These are phyloP conservation scores for Ladona fulva DNA, from an alignment of 1,140 invertebrate species.

Conservation along the genomic window DNA sequence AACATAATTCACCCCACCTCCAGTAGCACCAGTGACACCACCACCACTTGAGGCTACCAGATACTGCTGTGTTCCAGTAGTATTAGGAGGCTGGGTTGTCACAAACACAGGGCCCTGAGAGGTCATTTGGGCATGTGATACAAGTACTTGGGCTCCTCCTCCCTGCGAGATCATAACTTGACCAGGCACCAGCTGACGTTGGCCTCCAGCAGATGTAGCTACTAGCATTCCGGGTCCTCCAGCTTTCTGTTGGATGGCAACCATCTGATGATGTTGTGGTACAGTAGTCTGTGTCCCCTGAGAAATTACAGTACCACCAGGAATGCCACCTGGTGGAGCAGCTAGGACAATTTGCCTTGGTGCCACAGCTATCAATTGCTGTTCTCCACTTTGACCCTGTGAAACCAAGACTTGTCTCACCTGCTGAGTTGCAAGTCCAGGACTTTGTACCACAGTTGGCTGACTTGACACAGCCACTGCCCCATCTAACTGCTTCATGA, in stretches of 20 bases:
- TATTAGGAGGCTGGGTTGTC: conserved; percentile 8
- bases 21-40: conserved; percentile 36
- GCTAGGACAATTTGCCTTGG: conserved; percentile 11
- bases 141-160: not conserved
- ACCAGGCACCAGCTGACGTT: conserved; percentile 13
- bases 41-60: conserved; percentile 39
- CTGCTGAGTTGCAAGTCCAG: not conserved
- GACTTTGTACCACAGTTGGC: not conserved
- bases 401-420: conserved; percentile 12
- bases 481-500: conserved; percentile 27
- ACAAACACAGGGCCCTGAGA: conserved; percentile 14
- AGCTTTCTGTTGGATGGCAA: conserved; percentile 35
- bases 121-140: conserved; percentile 14
- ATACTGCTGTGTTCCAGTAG: conserved; percentile 33
- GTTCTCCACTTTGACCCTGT: conserved; percentile 14
- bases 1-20: conserved; percentile 40
- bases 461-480: conserved; percentile 8
- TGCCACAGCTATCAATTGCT: conserved; percentile 13
- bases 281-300: conserved; percentile 24
- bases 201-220: not conserved
- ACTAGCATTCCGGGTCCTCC: conserved; percentile 30
- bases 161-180: conserved; percentile 12
- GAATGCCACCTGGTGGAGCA: not conserved
- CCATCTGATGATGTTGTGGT: conserved; percentile 20
- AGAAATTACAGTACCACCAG: conserved; percentile 12